A percentile compares a stretch with the other conserved stretches of the same genome.
Evolutionary conservation across 2,113 vertebrate species (phyloP).

Genomic region (Zeus faber): DNA sequence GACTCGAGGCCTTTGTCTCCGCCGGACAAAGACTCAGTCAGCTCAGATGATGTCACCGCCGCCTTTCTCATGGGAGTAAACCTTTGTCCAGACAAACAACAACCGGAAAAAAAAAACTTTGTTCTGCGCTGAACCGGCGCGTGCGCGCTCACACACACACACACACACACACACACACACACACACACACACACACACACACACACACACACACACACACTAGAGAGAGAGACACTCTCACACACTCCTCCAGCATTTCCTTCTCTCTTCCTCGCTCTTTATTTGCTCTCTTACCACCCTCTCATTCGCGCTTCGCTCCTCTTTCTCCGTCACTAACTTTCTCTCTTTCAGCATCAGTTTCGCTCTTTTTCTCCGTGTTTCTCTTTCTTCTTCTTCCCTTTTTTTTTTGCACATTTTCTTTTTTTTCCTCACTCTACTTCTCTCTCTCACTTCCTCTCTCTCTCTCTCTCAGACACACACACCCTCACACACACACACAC

Average conservation of each 20-base stretch:
- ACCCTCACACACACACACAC: slow-evolving; percentile 22
- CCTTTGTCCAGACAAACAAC: slow-evolving; percentile 77
- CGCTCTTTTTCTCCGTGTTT: slow-evolving; percentile 1
- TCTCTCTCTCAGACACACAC: not conserved
- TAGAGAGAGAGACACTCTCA: slow-evolving; percentile 54
- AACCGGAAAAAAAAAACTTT: slow-evolving; percentile 82
- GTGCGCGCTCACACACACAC: too few species aligned
- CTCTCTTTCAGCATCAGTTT: slow-evolving; percentile 7
- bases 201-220: too few species aligned
- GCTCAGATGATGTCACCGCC: slow-evolving; percentile 78
- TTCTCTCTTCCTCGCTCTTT: slow-evolving; percentile 75
- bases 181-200: too few species aligned
- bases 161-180: too few species aligned
- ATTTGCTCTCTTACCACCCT: slow-evolving; percentile 27
- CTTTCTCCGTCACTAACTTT: slow-evolving; percentile 2
- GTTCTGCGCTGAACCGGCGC: slow-evolving; percentile 72
- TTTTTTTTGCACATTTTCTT: not conserved
- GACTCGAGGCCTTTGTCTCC: slow-evolving; percentile 75
- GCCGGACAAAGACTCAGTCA: slow-evolving; percentile 76
- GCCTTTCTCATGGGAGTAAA: slow-evolving; percentile 79
- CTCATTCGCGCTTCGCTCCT: slow-evolving; percentile 7
- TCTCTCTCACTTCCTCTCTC: not conserved
- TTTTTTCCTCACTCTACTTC: not conserved
- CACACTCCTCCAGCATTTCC: too few species aligned
- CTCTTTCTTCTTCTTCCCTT: not conserved